Base-by-base conservation (phyloP, 2,888 invertebrate genomes). In the Enchytraeus crypticus region DNA sequence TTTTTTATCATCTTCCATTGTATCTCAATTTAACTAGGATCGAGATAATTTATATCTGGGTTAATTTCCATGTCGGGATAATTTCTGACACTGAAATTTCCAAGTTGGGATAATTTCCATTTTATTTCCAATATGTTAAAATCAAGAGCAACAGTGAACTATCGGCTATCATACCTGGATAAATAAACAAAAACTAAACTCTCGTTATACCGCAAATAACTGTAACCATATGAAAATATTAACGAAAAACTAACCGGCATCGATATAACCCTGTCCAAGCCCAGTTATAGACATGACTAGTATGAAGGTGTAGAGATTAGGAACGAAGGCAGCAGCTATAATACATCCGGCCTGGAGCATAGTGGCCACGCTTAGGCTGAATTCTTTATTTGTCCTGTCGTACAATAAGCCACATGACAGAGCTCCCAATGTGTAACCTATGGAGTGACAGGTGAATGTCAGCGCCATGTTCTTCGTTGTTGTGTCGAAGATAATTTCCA, bases 321-420 rank as follows among this genome's bases (percentile, higher is more conserved):
- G 32, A n/a, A 32, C 23, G n/a, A 29, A 49, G 11, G 33, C 54
- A 11, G 61, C 54, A 21, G 51, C 46, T 8, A 58, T 26, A 4
- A 53, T 55, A 2, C 34, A 26, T 0, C 27, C n/a, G 1, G 46
- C 57, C 18, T 18, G 51, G 2, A 59, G 5, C n/a, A 61, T 4
- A 27, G 49, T 45, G 43, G 27, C 18, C 3, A 51, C 23, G 11
- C 46, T 38, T 47, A 64, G 59, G 8, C n/a, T 2, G 23, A 64
- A 29, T 34, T 64, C 64, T 29, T 55, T 59, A 23, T 55, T 56
- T 14, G 43, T 3, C 29, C 54, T 26, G 30, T 59, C 57, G 29
- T 62, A 64, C n/a, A 64, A 3, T n/a, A 60, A 18, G 23, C 59
- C 64, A 43, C 62, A 62, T 18, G 59, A 18, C n/a, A 57, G n/a